Evolutionary conservation across 2,888 invertebrate species (phyloP).

Genomic region (Adelphocoris suturalis): DNA sequence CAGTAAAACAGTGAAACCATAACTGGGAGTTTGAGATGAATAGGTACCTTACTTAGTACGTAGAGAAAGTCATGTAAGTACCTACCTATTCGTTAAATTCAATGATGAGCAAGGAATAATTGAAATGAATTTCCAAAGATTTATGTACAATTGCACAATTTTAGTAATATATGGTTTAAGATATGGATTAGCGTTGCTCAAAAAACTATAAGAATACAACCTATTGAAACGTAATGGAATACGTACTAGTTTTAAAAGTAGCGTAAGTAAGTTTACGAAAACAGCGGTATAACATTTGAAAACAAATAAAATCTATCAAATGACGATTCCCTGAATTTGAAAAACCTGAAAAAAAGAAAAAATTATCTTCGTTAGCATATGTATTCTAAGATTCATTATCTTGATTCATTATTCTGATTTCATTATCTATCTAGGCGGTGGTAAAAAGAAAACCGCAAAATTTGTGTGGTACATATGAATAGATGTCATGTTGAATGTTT

Average conservation of each 20-base stretch:
- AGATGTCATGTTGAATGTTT: too few species aligned
- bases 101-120: neutral
- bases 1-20: too few species aligned
- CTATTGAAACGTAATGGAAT: neutral
- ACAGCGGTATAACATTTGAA: neutral
- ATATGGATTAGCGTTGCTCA: neutral
- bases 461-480: too few species aligned
- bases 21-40: too few species aligned
- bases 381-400: too few species aligned
- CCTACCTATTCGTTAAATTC: neutral
- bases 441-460: too few species aligned
- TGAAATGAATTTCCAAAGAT: neutral
- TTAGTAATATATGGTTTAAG: neutral
- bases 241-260: neutral
- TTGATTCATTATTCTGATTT: too few species aligned
- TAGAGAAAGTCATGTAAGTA: too few species aligned
- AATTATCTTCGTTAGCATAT: too few species aligned
- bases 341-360: neutral
- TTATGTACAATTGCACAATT: too few species aligned
- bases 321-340: neutral
- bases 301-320: neutral
- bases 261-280: neutral
- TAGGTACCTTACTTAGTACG: too few species aligned
- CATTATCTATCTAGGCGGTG: too few species aligned
- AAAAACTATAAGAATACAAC: neutral